Base-by-base conservation (phyloP, 92 coral and sea anemone genomes). In the Zoanthus solanderi region DNA sequence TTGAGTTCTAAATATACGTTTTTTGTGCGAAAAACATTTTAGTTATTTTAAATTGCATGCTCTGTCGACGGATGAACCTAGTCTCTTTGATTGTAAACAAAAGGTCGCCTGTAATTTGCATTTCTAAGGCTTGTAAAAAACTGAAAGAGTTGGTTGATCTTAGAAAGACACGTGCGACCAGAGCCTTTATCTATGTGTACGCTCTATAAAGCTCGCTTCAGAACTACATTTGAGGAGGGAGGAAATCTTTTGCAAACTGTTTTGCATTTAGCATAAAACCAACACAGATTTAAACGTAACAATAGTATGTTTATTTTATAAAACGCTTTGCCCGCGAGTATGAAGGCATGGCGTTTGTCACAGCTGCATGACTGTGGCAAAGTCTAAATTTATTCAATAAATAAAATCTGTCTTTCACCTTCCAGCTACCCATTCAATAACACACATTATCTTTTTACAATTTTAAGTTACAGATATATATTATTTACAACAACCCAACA, bases 371-470 rank as follows among this genome's bases (percentile, higher is more conserved):
- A 46, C 63, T 16, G 63, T 37, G 13, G 23, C 85, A 65, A 13
- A 45, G 73, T 81, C 85, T 81, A 46, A 81, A 81, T 81, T 79
- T 81, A 81, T 81, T 16, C 85, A 66, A 81, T 81, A 81, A 81
- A 81, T 81, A 81, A 81, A 81, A 81, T 81, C 85, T 81, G 85
- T 47, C 75, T 66, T 81, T 66, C 85, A 37, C 47, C 65, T 66
- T 81, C 52, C 45, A 65, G 45, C 60, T 29, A 47, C 12, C 16
- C 75, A 45, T 65, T 81, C 75, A 81, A 66, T 81, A 81, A 9
- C 65, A 44, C 65, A 81, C 85, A 81, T 46, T 65, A 2, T 81
- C 67, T 44, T 44, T 46, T 50, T 81, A 63, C 85, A 66, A 81
- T 81, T 81, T 81, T 13, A 44, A 8, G 47, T 81, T 44, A 65